Conservation (phyloP, 2,888 invertebrate species). For the Drosophila ochracea region DNA sequence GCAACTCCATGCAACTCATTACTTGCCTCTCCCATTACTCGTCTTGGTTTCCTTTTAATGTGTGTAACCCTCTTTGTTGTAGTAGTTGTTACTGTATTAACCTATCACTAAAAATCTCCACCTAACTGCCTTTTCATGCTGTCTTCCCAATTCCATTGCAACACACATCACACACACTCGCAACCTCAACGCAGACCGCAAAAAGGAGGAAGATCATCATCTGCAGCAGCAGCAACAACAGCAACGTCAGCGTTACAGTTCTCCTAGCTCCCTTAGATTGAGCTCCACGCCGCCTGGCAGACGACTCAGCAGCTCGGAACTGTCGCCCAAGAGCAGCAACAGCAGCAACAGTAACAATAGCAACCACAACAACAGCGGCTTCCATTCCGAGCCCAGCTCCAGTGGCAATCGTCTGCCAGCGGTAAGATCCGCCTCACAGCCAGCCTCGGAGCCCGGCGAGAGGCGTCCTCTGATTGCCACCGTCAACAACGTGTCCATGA, state of each 20-base stretch:
- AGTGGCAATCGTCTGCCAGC: conserved; percentile 14
- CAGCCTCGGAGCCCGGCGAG: conserved; percentile 33
- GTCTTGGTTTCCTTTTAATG: conserved; percentile 25
- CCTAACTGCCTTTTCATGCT: conserved; percentile 50
- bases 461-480: conserved; percentile 71
- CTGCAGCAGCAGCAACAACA: conserved; percentile 60
- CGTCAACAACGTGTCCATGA: conserved; percentile 79
- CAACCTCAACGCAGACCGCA: conserved; percentile 78
- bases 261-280: conserved; percentile 71
- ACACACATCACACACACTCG: background rate
- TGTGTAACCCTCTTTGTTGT: conserved; percentile 5
- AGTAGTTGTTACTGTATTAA: conserved; percentile 16
- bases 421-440: conserved; percentile 54
- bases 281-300: conserved; percentile 43
- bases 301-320: conserved; percentile 63
- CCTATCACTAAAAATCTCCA: conserved; percentile 34
- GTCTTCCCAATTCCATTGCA: conserved; percentile 28
- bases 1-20: conserved; percentile 2
- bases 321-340: conserved; percentile 62
- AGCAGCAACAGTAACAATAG: conserved; percentile 13
- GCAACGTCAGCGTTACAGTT: conserved; percentile 68
- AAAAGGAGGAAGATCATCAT: conserved; percentile 80
- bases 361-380: conserved; percentile 44
- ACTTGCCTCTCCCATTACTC: conserved; percentile 7
- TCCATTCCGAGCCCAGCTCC: conserved; percentile 62